These are phyloP conservation scores for Indicator indicator DNA, from an alignment of 2,113 vertebrate genomes.

Conservation along the genomic window DNA sequence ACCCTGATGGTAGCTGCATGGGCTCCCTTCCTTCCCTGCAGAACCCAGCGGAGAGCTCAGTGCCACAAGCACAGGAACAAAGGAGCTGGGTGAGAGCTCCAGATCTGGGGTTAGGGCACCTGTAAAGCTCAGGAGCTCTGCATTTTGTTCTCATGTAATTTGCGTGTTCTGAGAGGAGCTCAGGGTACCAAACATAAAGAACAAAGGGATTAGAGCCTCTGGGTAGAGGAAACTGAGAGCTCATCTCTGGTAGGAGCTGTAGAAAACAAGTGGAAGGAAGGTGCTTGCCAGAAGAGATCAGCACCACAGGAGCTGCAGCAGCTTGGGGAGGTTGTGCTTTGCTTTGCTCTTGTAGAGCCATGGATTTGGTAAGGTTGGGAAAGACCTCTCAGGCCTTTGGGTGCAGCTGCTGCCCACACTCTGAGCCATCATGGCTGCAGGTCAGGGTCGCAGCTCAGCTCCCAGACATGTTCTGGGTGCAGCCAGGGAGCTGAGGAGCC, in stretches of 20 bases:
- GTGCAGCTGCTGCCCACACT: neutral
- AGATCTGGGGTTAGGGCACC: neutral
- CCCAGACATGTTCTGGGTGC: rapidly evolving
- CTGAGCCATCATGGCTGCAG: neutral
- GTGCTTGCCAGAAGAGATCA: neutral
- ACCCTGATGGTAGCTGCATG: neutral
- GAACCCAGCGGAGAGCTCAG: neutral
- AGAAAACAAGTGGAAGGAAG: neutral
- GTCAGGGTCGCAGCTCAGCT: neutral
- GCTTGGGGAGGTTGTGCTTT: rapidly evolving
- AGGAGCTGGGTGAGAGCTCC: rapidly evolving
- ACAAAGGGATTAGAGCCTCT: neutral
- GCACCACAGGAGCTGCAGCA: neutral
- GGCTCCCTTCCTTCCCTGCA: neutral
- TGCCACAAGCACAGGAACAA: rapidly evolving
- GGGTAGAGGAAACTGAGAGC: neutral
- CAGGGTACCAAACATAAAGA: neutral
- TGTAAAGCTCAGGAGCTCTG: neutral
- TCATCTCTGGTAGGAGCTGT: neutral
- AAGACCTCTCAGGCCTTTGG: too few species aligned
- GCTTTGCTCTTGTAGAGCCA: neutral
- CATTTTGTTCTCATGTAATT: neutral
- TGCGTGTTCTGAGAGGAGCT: neutral
- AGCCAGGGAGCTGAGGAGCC: rapidly evolving
- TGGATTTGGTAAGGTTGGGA: too few species aligned